A percentile compares a stretch with the other conserved stretches of the same genome.
phyloP scores from a whole-genome alignment of 2,113 vertebrate species.

The Maccullochella peelii region DNA sequence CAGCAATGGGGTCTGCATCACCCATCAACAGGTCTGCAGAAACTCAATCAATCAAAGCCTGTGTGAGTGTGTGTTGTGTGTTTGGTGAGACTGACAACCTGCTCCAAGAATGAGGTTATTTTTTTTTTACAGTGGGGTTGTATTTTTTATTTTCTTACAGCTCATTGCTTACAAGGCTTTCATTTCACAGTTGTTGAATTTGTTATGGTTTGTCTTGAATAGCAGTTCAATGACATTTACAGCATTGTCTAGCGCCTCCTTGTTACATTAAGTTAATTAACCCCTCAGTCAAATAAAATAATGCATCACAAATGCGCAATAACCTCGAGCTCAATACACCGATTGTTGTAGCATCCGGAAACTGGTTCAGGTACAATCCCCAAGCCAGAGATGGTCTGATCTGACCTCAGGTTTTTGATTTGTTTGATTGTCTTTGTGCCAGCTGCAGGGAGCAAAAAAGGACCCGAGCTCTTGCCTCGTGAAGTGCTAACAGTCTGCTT shows the following conservation, averaged over 20 bases:
- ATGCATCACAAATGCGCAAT: conserved; percentile 52
- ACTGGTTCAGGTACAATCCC: conserved; percentile 27
- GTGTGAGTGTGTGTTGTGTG: conserved; percentile 6
- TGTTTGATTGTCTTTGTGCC: conserved; percentile 52
- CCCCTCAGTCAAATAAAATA: conserved; percentile 64
- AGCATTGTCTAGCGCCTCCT: conserved; percentile 57
- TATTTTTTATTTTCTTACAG: conserved; percentile 20
- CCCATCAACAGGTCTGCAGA: conserved; percentile 72
- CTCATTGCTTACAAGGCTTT: conserved; percentile 51
- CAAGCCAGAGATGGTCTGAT: conserved; percentile 24
- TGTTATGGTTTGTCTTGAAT: conserved; percentile 56
- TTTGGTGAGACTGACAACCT: conserved; percentile 17
- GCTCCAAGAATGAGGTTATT: conserved; percentile 29
- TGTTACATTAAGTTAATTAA: conserved; percentile 75
- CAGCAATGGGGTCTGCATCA: conserved; percentile 35
- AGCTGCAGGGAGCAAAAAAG: conserved; percentile 35
- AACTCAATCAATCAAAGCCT: conserved; percentile 16
- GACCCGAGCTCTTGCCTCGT: conserved; percentile 8
- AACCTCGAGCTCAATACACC: conserved; percentile 30
- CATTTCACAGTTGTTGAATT: conserved; percentile 66
- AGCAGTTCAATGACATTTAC: conserved; percentile 68
- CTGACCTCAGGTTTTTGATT: conserved; percentile 54
- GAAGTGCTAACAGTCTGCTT: conserved; percentile 46
- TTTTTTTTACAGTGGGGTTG: conserved; percentile 1
- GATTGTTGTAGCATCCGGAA: conserved; percentile 36